Base-by-base conservation (phyloP, 23 tunicate genomes). In the Ciona savignyi region DNA sequence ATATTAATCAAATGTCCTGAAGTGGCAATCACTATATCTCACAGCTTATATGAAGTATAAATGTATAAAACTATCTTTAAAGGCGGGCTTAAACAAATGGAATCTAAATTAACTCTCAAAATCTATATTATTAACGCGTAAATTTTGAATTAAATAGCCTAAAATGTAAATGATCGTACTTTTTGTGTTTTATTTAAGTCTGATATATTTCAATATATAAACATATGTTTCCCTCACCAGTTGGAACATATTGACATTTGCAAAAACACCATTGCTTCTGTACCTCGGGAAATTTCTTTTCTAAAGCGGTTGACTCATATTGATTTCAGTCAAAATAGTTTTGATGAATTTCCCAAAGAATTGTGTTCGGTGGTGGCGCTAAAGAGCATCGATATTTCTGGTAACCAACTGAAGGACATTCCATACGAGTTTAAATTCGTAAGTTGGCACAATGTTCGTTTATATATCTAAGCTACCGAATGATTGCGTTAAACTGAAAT, bases 361-460 rank as follows among this genome's bases (percentile, higher is more conserved):
- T 24, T 84, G 4, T 71, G 89, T 28, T 63, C 32, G 27, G 77
- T 84, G 25, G 34, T 70, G 21, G 34, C 77, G 20, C 83, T 84
- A 25, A 27, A 34, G 21, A 51, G 49, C 20, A 73, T 84, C 23
- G 23, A 68, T n/a, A 25, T 84, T 24, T 30, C 72, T 51, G 78
- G 71, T 20, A 84, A 84, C 65, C 78, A 77, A 31, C 66, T 84
- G 28, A 70, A 71, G 19, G 77, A 77, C 23, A 48, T 84, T 2
- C 89, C 89, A 15, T 84, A 61, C 35, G 80, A 84, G 67, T 62
- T 84, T 24, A 75, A 77, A 70, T 34, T 33, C 33, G 89, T 84
- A 25, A 77, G 83, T 77, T 2, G 19, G 4, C n/a, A 63, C 67
- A 27, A 63, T n/a, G n/a, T n/a, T n/a, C n/a, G n/a, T n/a, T n/a